Percentiles rank a stretch among this genome's conserved stretches.
Conservation (phyloP, 2,888 invertebrate species). For the Oeneis ivallda region DNA sequence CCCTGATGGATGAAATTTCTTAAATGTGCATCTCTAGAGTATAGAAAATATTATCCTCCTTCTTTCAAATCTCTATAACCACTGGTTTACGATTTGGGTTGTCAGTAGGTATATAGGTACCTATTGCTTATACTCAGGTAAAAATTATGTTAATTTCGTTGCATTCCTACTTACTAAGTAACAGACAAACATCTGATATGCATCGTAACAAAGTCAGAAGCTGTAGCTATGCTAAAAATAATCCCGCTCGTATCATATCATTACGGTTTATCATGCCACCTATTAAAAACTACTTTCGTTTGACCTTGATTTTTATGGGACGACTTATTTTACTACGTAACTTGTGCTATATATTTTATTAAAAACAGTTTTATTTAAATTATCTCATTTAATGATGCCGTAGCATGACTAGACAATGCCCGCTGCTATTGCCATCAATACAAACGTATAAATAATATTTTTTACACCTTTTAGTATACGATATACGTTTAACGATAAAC, state of each 20-base stretch:
- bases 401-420: slow-evolving; percentile 4
- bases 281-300: slow-evolving; percentile 40
- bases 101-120: too few relatives aligned
- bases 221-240: slow-evolving; percentile 37
- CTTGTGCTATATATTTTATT: slow-evolving; percentile 23
- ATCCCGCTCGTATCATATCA: slow-evolving; percentile 27
- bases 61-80: too few relatives aligned
- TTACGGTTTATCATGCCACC: slow-evolving; percentile 26
- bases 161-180: too few relatives aligned
- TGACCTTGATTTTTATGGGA: slow-evolving; percentile 42
- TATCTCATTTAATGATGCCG: slow-evolving; percentile 18
- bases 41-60: too few relatives aligned
- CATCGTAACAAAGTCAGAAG: slow-evolving; percentile 23
- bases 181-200: not conserved
- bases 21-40: too few relatives aligned
- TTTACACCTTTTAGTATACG: too few relatives aligned
- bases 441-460: not conserved
- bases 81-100: too few relatives aligned
- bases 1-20: too few relatives aligned
- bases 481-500: too few relatives aligned
- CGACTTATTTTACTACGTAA: slow-evolving; percentile 35
- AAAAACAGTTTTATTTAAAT: slow-evolving; percentile 19
- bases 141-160: too few relatives aligned
- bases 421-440: not conserved
- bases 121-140: too few relatives aligned